Conservation (phyloP, 1,140 invertebrate genomes). For the Trichonephila clavata region DNA sequence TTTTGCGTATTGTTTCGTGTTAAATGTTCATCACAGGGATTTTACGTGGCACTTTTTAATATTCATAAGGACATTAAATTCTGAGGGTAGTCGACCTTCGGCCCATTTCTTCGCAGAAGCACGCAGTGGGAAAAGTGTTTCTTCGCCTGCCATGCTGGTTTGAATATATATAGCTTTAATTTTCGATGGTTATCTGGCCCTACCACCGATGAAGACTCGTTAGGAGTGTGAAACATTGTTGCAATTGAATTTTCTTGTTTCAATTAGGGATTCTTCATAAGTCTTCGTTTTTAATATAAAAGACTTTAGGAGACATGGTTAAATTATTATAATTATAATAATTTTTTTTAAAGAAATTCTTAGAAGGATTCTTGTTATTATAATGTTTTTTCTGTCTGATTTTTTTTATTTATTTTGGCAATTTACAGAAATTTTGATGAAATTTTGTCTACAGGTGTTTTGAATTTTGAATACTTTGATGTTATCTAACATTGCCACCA, state of each 20-base stretch:
- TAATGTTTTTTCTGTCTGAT: no score
- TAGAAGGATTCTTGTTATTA: no score
- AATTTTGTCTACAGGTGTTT: no score
- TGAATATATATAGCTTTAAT: slow-evolving; percentile 5
- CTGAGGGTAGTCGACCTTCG: slow-evolving; percentile 3
- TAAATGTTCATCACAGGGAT: slow-evolving; percentile 37
- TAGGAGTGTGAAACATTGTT: neutral
- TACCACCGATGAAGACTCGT: neutral
- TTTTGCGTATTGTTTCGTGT: slow-evolving; percentile 20
- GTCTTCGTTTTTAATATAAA: no score
- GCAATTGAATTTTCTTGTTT: neutral
- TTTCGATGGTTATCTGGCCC: neutral
- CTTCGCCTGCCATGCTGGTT: neutral
- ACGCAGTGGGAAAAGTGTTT: neutral
- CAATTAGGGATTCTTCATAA: no score
- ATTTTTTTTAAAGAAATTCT: no score
- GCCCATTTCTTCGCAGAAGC: neutral
- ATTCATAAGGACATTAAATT: slow-evolving; percentile 38
- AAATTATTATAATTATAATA: no score
- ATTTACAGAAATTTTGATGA: no score
- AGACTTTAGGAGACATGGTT: no score
- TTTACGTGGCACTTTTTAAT: slow-evolving; percentile 41
- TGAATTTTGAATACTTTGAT: no score
- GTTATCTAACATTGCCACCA: no score
- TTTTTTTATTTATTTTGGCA: no score